Base-by-base conservation (phyloP, 2,797 vertebrate genomes). In the Sebastes wilsoni region DNA sequence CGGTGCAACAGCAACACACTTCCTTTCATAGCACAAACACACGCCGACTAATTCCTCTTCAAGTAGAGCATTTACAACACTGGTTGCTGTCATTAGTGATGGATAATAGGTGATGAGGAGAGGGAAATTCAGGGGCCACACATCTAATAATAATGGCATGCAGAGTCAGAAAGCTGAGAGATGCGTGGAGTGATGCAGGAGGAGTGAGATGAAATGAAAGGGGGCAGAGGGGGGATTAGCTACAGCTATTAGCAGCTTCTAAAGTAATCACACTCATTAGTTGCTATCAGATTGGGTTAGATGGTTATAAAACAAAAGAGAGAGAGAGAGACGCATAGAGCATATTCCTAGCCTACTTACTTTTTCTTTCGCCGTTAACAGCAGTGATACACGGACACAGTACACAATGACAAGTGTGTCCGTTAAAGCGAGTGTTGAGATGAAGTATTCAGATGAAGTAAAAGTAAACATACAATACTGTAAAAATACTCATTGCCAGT, bases 201-300 rank as follows among this genome's bases (percentile, higher is more conserved):
- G 79, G 80, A 89, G 75, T 10, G 72, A 80, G 81, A 90, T 90
- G 84, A 92, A 92, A 92, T 89, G 79, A 90, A 91, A 87, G 74
- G 72, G 87, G 87, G 83, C 79, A 89, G 77, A 75, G 73, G 84
- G 72, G 80, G 84, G 87, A 94, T 93, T 93, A 93, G 91, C 82
- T 77, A 82, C 87, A 90, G 93, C 88, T 90, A 94, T 94, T 94
- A 94, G 87, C 87, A 80, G 89, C 92, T 88, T 91, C 89, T 75
- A 87, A 88, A 94, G 92, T 93, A 92, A 94, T 93, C 91, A 91
- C 81, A 90, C 87, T 93, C 91, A 94, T 94, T 93, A 93, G 91
- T 71, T 91, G 83, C 83, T 88, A 92, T 93, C 93, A 93, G 91
- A 93, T 92, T 79, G 82, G 73, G 91, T 89, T 91, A 92, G 91